These are phyloP conservation scores for Drosophila stalkeri DNA, from an alignment of 2,888 invertebrate genomes.

Conservation along the genomic window DNA sequence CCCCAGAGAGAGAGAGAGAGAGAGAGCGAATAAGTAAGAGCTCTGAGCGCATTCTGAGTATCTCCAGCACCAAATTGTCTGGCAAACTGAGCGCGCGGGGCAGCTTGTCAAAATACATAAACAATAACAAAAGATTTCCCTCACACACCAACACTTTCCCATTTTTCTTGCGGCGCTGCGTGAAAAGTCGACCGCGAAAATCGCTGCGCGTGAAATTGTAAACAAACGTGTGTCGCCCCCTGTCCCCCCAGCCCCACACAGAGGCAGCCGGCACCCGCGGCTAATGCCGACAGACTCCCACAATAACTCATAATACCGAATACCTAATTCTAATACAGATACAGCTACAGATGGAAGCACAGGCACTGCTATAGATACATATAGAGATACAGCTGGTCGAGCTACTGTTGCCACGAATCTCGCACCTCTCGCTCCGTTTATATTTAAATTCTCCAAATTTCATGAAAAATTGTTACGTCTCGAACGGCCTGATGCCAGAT, in stretches of 20 bases:
- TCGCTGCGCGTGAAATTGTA: slow-evolving; percentile 78
- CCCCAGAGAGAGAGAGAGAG: not conserved
- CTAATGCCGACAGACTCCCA: slow-evolving; percentile 75
- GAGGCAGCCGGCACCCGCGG: slow-evolving; percentile 63
- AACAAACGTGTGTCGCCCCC: slow-evolving; percentile 60
- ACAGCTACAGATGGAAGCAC: slow-evolving; percentile 24
- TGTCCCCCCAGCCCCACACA: not conserved
- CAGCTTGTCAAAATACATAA: slow-evolving; percentile 85
- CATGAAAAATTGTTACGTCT: slow-evolving; percentile 65
- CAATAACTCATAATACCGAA: slow-evolving; percentile 75
- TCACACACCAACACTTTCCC: slow-evolving; percentile 69
- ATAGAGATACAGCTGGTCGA: slow-evolving; percentile 10
- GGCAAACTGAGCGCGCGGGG: slow-evolving; percentile 67
- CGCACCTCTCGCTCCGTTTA: slow-evolving; percentile 75
- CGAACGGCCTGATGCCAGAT: slow-evolving; percentile 25
- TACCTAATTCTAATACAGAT: slow-evolving; percentile 39
- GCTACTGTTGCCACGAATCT: slow-evolving; percentile 61
- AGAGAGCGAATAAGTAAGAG: not conserved
- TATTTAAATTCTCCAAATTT: slow-evolving; percentile 73
- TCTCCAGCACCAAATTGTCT: slow-evolving; percentile 73
- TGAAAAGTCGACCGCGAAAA: slow-evolving; percentile 79
- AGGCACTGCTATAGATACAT: slow-evolving; percentile 4
- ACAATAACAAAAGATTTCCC: slow-evolving; percentile 78
- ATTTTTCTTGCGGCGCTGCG: slow-evolving; percentile 66
- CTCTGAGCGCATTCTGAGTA: not conserved